Evolutionary conservation across 92 coral and sea anemone genomes (phyloP), one percentile per base, ranked within the genome.

Genomic region (Zoanthus sociatus): DNA sequence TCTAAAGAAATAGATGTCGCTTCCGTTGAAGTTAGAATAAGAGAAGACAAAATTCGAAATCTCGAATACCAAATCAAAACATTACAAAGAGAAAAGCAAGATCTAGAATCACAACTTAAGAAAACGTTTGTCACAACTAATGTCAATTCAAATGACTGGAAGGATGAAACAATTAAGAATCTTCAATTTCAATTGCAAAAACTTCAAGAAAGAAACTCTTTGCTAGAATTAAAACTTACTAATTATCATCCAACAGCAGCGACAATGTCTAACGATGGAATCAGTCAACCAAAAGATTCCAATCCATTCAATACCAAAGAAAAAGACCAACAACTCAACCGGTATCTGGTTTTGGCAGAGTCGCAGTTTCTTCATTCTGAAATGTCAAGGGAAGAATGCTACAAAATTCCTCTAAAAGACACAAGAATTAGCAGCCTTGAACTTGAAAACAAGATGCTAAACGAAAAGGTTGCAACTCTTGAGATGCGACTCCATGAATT

Each of bases 381-480:
- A 13, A 44, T 21, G 33, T 18, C 64, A 48, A 51, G 63, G 47
- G 63, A 42, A 81, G 75, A 81, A 11, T 45, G 9, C 4, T 13
- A 13, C 26, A 7, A 56, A 20, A 66, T 81, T 10, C 58, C 85
- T 14, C 16, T 67, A 13, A 47, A 67, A 10, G 73, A 67, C 21
- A 20, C 76, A 16, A 16, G 53, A 48, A 46, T 26, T 20, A 67
- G 75, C 20, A 46, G 30, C n/a, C 26, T 26, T 16, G 76, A 81
- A 81, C 17, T 64, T 17, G 85, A 81, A 51, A 81, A 81, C 85
- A 66, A 66, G 21, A 81, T 81, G 61, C 47, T 81, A 14, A 54
- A 81, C 45, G 85, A 47, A 31, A 81, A 67, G 44, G 47, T 81
- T 12, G 47, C 42, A 48, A 81, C 74, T 20, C 20, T 81, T 30